Base-by-base conservation (phyloP, 2,888 invertebrate species). In the Bhutanitis thaidina region DNA sequence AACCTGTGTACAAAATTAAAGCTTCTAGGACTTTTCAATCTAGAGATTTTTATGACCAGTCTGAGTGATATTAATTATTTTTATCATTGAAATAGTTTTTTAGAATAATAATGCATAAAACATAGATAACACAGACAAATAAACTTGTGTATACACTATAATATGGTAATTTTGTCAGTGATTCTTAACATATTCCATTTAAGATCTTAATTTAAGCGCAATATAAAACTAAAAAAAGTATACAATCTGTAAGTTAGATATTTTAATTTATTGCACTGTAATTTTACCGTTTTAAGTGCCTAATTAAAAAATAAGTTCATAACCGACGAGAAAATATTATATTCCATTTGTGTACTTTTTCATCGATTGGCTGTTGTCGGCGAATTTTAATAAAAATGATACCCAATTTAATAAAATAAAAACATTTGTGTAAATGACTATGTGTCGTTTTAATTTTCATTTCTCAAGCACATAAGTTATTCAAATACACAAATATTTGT, bases 371-470 rank as follows among this genome's bases (percentile, higher is more conserved):
- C 67, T 72, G 65, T 55, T 50, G 38, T 45, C 54, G 56, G 59
- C 56, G 58, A 61, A 59, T 55, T 62, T 58, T 53, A 67, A 69
- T 67, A 72, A 74, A 27, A 71, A 68, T 80, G 32, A 76, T 82
- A 83, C 67, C 74, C 78, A 70, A 72, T 74, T 67, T 67, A 64
- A 76, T 77, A 73, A 67, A 64, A 65, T 60, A 63, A 63, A 78
- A 74, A 77, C 74, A 80, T 82, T 84, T 84, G 67, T 81, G 80
- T 75, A 64, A 76, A 78, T 76, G 69, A 71, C 66, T 47, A 61
- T 40, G 47, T 54, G 46, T 60, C 45, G 35, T 34, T 43, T 52
- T n/a, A n/a, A n/a, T 37, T 13, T 39, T 15, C 12, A 10, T 34
- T 7, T 12, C 12, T 7, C 7, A 20, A 20, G 3, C 2, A 20